Evolutionary conservation across 2,888 invertebrate species (phyloP), one percentile per base, ranked within the genome.

Genomic region (Cyaniris semiargus): DNA sequence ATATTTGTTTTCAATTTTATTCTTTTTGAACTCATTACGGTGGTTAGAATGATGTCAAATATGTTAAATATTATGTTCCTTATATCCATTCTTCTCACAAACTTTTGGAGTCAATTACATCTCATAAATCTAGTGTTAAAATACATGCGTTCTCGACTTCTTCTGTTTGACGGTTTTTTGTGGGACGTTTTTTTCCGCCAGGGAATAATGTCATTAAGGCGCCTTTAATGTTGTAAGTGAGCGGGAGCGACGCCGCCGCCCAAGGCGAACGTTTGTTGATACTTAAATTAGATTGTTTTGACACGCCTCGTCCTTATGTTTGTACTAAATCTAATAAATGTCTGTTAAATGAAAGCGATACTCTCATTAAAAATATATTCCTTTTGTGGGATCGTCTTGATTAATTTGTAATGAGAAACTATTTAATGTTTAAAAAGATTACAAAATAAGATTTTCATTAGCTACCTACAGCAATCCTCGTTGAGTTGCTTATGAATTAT

Each of bases 261-360:
- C 93, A 92, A 87, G 92, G 92, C 91, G 93, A 93, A 84, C 92
- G 92, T 93, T 94, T 94, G 94, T 94, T 93, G 92, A 94, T 94
- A 94, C 94, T 93, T 93, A 93, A 94, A 94, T 93, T 93, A 92
- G 93, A 90, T 91, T 93, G 92, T 92, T 93, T 92, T 93, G 94
- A 93, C 93, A 93, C 92, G 93, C 90, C 92, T 92, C 88, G 92
- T 91, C 92, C 92, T 91, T 90, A 90, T 92, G 92, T 91, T 93
- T 91, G 89, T 90, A 91, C 89, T 93, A 92, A 93, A 93, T 93
- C 91, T 93, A 93, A 93, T 93, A 92, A 93, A 92, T 87, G 91
- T 93, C 92, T 86, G 87, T 87, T 87, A 88, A 85, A 83, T 86
- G 89, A 87, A 86, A 86, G 87, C 84, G 83, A 85, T 87, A 86